Percentiles rank a stretch among this genome's conserved stretches.
phyloP scores from a whole-genome alignment of 2,113 vertebrate species.

The Hippocampus mohnikei region DNA sequence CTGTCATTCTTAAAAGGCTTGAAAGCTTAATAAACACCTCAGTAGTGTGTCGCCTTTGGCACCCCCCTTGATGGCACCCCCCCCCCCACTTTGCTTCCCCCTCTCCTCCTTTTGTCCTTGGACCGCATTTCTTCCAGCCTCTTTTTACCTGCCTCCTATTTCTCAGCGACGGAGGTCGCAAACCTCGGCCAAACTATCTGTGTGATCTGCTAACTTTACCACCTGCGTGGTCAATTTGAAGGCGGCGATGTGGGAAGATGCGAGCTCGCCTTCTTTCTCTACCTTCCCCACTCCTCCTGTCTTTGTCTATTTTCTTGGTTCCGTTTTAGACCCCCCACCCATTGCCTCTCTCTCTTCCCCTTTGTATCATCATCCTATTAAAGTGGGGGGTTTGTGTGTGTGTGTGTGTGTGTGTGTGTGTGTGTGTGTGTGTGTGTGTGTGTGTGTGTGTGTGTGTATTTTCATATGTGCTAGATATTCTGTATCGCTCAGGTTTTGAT shows the following conservation, averaged over 20 bases:
- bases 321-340: conserved; percentile 23
- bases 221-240: conserved; percentile 75
- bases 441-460: neutral
- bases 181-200: conserved; percentile 62
- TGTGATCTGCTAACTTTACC: conserved; percentile 74
- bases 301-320: conserved; percentile 42
- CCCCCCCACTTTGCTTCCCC: conserved; percentile 23
- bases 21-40: conserved; percentile 64
- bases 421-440: conserved; percentile 2
- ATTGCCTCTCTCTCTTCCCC: conserved; percentile 11
- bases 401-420: neutral
- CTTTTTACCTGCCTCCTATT: conserved; percentile 35
- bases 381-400: conserved; percentile 10
- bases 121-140: conserved; percentile 41
- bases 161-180: conserved; percentile 19
- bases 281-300: conserved; percentile 15
- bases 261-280: conserved; percentile 33
- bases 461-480: conserved; percentile 11
- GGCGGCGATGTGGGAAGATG: conserved; percentile 77
- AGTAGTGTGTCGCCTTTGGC: conserved; percentile 21
- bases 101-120: conserved; percentile 43
- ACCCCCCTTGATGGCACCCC: conserved; percentile 34
- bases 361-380: conserved; percentile 40
- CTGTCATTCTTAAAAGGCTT: conserved; percentile 27
- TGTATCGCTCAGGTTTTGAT: neutral